Evolutionary conservation across 2,113 vertebrate genomes (phyloP).

Genomic region (Trogon melanurus): DNA sequence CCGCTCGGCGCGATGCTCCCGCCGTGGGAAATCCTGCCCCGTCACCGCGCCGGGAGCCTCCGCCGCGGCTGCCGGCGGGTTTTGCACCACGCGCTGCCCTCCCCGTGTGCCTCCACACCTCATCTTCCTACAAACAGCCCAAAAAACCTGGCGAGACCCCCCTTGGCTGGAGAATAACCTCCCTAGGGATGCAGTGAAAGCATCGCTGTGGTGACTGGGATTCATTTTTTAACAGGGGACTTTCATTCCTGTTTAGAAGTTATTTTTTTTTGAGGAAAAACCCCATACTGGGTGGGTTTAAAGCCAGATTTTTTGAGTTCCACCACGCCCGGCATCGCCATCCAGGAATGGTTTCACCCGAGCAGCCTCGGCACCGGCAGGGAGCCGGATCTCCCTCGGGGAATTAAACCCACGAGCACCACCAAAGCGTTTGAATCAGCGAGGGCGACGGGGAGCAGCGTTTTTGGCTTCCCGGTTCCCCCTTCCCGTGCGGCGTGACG

Average conservation of each 20-base stretch:
- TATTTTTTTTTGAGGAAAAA: background rate
- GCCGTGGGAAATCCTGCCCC: background rate
- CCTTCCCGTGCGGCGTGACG: accelerated
- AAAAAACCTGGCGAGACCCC: accelerated
- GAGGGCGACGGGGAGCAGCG: too few relatives aligned
- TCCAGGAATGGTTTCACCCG: background rate
- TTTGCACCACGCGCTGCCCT: background rate
- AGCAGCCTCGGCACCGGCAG: background rate
- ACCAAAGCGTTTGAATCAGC: too few relatives aligned
- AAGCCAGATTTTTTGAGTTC: background rate
- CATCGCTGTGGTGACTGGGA: too few relatives aligned
- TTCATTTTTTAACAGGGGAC: too few relatives aligned
- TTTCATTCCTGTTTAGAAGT: too few relatives aligned
- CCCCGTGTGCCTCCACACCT: accelerated
- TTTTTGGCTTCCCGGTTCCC: background rate
- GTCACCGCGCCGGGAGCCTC: too few relatives aligned
- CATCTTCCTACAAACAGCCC: background rate
- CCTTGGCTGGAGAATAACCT: background rate
- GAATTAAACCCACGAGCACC: background rate
- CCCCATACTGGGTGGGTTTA: too few relatives aligned
- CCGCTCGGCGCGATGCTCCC: background rate
- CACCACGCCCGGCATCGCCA: accelerated
- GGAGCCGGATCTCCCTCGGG: background rate
- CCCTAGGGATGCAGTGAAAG: background rate
- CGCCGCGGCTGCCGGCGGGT: accelerated